These are phyloP conservation scores for Phrynocephalus versicolor DNA, from an alignment of 2,113 vertebrate species.

Conservation along the genomic window DNA sequence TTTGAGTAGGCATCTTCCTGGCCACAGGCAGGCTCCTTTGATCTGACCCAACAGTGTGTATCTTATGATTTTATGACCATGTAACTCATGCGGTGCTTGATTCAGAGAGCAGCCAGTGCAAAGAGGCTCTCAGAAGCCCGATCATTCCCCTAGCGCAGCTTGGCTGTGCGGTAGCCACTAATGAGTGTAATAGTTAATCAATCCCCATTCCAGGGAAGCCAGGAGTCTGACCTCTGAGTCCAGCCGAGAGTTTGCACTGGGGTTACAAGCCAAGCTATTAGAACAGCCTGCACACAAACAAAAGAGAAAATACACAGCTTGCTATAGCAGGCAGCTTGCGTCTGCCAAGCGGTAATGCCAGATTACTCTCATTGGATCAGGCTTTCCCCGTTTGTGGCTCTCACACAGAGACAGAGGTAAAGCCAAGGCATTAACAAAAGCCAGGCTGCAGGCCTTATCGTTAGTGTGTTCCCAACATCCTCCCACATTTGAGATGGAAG, in stretches of 20 bases:
- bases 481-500: slow-evolving; percentile 42
- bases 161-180: neutral
- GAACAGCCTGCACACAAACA: slow-evolving; percentile 37
- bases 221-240: slow-evolving; percentile 30
- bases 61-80: neutral
- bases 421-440: slow-evolving; percentile 35
- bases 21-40: neutral
- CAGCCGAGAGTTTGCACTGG: slow-evolving; percentile 48
- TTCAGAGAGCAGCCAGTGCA: neutral
- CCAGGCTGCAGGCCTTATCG: slow-evolving; percentile 53
- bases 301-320: slow-evolving; percentile 54
- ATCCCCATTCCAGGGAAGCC: slow-evolving; percentile 37
- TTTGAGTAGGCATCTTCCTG: neutral
- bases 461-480: neutral
- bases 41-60: neutral
- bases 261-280: slow-evolving; percentile 50
- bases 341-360: slow-evolving; percentile 48
- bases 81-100: neutral
- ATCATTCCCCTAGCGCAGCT: neutral
- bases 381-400: slow-evolving; percentile 40
- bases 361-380: slow-evolving; percentile 48
- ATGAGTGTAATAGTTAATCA: neutral
- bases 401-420: slow-evolving; percentile 15
- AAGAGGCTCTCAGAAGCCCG: neutral
- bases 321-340: slow-evolving; percentile 60